Percentiles rank a stretch among this genome's conserved stretches.
Evolutionary conservation across 2,113 vertebrate species (phyloP).

Genomic region (Nyctibius bracteatus): DNA sequence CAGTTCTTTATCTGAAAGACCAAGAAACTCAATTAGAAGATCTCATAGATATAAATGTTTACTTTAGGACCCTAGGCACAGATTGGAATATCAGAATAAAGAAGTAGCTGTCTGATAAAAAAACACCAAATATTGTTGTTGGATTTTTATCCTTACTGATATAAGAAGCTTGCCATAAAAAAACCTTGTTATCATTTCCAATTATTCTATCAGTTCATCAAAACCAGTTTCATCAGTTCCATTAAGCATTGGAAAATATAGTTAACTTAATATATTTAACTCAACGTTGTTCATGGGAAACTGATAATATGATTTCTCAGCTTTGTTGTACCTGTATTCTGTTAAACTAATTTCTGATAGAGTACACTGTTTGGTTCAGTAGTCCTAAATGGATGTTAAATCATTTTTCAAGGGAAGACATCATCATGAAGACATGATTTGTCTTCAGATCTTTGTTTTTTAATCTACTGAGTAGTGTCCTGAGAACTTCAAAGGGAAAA

Average conservation of each 20-base stretch:
- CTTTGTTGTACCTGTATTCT: background rate
- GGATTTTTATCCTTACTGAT: background rate
- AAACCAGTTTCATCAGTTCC: background rate
- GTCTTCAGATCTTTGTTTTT: background rate
- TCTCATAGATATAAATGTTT: background rate
- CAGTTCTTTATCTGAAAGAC: background rate
- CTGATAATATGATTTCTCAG: background rate
- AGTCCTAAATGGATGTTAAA: background rate
- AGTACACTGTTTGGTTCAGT: background rate
- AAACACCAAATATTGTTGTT: background rate
- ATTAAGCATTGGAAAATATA: background rate
- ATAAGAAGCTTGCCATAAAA: background rate
- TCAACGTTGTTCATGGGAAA: background rate
- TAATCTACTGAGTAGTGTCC: background rate
- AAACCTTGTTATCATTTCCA: background rate
- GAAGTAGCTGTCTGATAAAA: background rate
- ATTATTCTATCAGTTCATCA: too few species aligned
- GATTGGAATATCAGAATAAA: background rate
- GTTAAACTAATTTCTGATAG: background rate
- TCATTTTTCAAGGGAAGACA: background rate
- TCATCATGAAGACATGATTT: background rate
- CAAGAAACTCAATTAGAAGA: background rate
- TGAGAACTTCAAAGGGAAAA: background rate
- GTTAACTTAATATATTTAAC: background rate
- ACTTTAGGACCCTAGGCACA: background rate